Percentiles rank a stretch among this genome's conserved stretches.
phyloP scores from a whole-genome alignment of 2,113 vertebrate genomes.

The Lampris megalopsis region DNA sequence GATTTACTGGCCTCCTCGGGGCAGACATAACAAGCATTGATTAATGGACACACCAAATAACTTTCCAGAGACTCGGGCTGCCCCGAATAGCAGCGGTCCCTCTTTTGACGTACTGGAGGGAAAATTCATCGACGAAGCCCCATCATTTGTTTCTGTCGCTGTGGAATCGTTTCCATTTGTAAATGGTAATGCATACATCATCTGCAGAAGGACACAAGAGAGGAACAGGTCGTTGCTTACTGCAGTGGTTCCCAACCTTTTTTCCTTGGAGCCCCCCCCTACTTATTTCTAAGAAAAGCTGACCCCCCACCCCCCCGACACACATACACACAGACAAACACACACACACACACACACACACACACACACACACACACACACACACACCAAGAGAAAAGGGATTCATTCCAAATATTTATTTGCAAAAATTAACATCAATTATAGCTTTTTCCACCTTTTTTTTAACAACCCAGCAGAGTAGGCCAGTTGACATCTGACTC shows the following conservation, averaged over 20 bases:
- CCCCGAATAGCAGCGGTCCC: slow-evolving; percentile 18
- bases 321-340: no score
- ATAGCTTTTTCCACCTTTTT: no score
- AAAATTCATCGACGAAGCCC: slow-evolving; percentile 20
- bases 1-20: slow-evolving; percentile 30
- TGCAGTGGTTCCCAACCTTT: slow-evolving; percentile 6
- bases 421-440: no score
- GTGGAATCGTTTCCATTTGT: slow-evolving; percentile 12
- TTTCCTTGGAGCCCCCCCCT: slow-evolving; percentile 2
- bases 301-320: no score
- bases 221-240: slow-evolving; percentile 40
- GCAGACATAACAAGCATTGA: slow-evolving; percentile 37
- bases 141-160: slow-evolving; percentile 24
- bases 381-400: no score
- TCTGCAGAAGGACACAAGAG: not conserved
- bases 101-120: slow-evolving; percentile 27
- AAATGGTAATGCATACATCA: slow-evolving; percentile 13
- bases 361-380: no score
- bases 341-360: no score
- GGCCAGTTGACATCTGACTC: no score
- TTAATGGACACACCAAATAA: slow-evolving; percentile 46
- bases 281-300: no score
- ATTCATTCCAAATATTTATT: no score
- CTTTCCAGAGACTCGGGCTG: slow-evolving; percentile 25
- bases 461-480: no score